Percentiles rank a stretch among this genome's conserved stretches.
These are phyloP conservation scores for Junco hyemalis DNA, from an alignment of 2,113 vertebrate species.

Conservation along the genomic window DNA sequence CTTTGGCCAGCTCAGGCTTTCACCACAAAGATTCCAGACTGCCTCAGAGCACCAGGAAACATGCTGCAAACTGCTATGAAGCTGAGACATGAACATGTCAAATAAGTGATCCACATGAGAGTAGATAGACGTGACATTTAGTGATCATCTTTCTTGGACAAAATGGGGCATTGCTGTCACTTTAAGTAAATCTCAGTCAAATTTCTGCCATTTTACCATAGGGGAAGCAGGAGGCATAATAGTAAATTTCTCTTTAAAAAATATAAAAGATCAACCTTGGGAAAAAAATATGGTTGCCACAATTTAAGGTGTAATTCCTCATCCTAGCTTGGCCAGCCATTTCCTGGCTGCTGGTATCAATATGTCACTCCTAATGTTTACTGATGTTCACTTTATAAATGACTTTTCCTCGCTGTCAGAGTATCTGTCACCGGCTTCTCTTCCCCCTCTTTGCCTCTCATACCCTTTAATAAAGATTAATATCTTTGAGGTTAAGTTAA, in stretches of 20 bases:
- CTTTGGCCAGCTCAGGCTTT: background rate
- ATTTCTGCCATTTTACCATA: conserved; percentile 22
- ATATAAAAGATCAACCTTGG: conserved; percentile 19
- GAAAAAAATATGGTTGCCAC: background rate
- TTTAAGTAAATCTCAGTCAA: conserved; percentile 37
- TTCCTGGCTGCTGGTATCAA: conserved; percentile 3
- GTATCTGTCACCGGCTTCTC: background rate
- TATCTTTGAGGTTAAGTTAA: conserved; percentile 20
- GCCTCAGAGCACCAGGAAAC: conserved; percentile 25
- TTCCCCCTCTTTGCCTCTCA: conserved; percentile 5
- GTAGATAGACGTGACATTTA: conserved; percentile 43
- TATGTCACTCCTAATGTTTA: conserved; percentile 35
- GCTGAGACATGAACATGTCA: conserved; percentile 29
- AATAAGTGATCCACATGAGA: conserved; percentile 15
- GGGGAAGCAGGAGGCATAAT: background rate
- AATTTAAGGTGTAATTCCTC: conserved; percentile 9
- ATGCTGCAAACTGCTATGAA: background rate
- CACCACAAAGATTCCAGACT: background rate
- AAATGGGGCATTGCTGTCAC: conserved; percentile 35
- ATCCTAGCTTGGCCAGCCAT: background rate
- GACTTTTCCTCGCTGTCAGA: conserved; percentile 23
- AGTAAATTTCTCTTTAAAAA: conserved; percentile 26
- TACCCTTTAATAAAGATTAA: conserved; percentile 45
- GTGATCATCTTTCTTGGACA: conserved; percentile 21
- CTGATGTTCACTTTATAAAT: conserved; percentile 37